Percentiles rank a stretch among this genome's conserved stretches.
Conservation (phyloP, 2,113 vertebrate species). For the Poecile atricapillus region DNA sequence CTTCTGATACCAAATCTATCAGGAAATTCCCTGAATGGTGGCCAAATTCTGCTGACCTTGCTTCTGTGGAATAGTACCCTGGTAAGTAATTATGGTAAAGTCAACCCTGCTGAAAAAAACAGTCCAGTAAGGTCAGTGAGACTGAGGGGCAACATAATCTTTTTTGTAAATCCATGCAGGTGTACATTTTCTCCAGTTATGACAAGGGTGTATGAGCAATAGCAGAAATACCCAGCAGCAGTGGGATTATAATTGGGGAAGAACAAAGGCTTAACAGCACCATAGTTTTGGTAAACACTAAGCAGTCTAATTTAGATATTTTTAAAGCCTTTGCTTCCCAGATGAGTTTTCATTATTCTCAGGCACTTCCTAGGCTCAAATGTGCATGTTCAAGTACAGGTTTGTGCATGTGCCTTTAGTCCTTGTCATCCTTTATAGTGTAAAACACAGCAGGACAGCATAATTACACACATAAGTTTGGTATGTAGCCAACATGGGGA, state of each 20-base stretch:
- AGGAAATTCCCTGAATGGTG: background rate
- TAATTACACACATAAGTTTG: background rate
- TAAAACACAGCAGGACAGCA: background rate
- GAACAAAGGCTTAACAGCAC: background rate
- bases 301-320: background rate
- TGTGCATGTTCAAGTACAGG: background rate
- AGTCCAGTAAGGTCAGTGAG: background rate
- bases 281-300: background rate
- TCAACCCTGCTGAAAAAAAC: background rate
- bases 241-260: background rate
- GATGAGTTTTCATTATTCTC: background rate
- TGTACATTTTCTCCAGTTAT: background rate
- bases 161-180: background rate
- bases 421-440: background rate
- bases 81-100: background rate
- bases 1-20: background rate
- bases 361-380: conserved; percentile 12
- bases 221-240: background rate
- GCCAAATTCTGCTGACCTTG: background rate
- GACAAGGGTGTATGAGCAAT: background rate
- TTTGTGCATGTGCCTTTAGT: background rate
- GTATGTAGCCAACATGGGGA: background rate
- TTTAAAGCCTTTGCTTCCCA: background rate
- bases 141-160: background rate
- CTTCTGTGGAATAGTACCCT: background rate